phyloP scores from a whole-genome alignment of 2,888 invertebrate species.

The Drosophila percnosoma region DNA sequence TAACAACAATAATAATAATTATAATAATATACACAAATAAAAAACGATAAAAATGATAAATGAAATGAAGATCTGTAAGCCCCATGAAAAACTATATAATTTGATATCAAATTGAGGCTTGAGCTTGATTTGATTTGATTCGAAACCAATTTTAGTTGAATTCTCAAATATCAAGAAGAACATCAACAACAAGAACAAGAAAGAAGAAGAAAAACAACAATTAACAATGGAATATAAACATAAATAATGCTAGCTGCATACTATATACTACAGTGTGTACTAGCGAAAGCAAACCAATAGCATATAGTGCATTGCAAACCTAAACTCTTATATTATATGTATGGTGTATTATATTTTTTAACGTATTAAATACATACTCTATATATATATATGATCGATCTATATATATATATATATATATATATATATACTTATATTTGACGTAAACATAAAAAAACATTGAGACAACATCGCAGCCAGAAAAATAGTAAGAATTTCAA shows the following conservation, averaged over 20 bases:
- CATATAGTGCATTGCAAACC: conserved; percentile 62
- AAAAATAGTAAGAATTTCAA: conserved; percentile 53
- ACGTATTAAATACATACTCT: conserved; percentile 76
- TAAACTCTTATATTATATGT: conserved; percentile 78
- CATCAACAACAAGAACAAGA: conserved; percentile 30
- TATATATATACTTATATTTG: conserved; percentile 68
- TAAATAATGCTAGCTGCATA: conserved; percentile 36
- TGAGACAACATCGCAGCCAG: conserved; percentile 50
- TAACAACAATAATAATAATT: conserved; percentile 20
- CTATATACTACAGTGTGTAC: conserved; percentile 35
- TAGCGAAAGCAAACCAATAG: conserved; percentile 49
- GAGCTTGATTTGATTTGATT: conserved; percentile 41
- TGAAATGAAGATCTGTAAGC: conserved; percentile 25
- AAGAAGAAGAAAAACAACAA: not conserved
- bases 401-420: conserved; percentile 34
- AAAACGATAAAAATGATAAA: not conserved
- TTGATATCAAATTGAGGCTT: conserved; percentile 42
- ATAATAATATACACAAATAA: conserved; percentile 29
- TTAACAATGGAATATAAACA: conserved; percentile 29
- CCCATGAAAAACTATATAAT: conserved; percentile 55
- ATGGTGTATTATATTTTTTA: conserved; percentile 80
- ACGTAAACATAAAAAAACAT: conserved; percentile 43
- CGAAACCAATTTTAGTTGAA: conserved; percentile 52
- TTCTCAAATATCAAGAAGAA: conserved; percentile 63
- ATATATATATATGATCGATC: conserved; percentile 49